Conservation (phyloP, 2,888 invertebrate genomes). For the Tipula unca region DNA sequence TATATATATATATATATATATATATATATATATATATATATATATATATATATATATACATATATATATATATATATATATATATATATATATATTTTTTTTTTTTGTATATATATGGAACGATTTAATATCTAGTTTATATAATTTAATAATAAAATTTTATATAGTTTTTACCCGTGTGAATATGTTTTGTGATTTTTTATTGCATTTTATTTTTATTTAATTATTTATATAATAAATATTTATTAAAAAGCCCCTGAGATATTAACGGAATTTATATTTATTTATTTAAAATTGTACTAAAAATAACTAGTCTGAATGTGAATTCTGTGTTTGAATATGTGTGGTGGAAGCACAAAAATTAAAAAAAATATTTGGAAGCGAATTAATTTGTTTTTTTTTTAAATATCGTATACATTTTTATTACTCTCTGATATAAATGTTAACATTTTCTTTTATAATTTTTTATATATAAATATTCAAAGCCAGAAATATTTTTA, state of each 20-base stretch:
- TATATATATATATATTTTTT: background rate
- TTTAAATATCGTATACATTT: constrained; percentile 16
- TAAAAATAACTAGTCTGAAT: background rate
- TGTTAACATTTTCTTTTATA: constrained; percentile 1
- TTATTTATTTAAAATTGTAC: background rate
- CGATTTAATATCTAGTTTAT: background rate
- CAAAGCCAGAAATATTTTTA: background rate
- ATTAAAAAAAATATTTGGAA: background rate
- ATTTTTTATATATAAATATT: background rate
- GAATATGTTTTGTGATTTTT: background rate
- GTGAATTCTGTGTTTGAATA: background rate
- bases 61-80: background rate
- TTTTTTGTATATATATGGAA: no score
- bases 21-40: background rate
- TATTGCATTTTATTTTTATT: background rate
- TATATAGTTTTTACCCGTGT: constrained; percentile 8
- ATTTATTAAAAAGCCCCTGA: background rate
- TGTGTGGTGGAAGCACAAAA: background rate
- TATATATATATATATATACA: background rate
- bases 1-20: background rate
- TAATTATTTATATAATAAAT: background rate
- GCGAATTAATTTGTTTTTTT: background rate
- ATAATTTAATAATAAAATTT: background rate
- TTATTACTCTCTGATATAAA: background rate
- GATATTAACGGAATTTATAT: background rate